These are phyloP conservation scores for Heliothis virescens DNA, from an alignment of 1,140 invertebrate species.

Conservation along the genomic window DNA sequence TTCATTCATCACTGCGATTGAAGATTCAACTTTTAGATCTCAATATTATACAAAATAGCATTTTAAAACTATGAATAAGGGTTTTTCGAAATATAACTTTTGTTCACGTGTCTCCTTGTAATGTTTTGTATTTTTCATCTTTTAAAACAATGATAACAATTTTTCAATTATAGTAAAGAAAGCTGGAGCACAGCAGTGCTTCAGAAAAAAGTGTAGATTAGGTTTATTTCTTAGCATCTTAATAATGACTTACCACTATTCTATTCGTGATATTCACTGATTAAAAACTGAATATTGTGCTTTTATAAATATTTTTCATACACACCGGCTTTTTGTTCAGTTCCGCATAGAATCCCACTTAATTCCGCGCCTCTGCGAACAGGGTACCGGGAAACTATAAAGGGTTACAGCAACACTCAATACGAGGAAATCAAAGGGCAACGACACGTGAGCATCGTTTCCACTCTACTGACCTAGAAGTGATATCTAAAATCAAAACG, in stretches of 20 bases:
- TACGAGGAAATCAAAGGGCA: background rate
- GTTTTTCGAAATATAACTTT: too few relatives aligned
- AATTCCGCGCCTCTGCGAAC: background rate
- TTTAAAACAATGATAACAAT: too few relatives aligned
- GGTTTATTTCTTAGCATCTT: too few relatives aligned
- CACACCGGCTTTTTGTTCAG: background rate
- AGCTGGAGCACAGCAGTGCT: too few relatives aligned
- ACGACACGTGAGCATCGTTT: conserved; percentile 31
- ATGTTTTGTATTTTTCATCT: too few relatives aligned
- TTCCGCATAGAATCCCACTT: background rate
- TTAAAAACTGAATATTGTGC: too few relatives aligned
- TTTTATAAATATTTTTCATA: background rate
- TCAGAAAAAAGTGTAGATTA: too few relatives aligned
- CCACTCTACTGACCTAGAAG: conserved; percentile 30
- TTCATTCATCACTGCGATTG: conserved; percentile 30
- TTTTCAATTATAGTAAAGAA: too few relatives aligned
- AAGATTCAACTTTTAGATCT: conserved; percentile 8
- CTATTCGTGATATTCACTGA: too few relatives aligned
- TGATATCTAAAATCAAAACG: conserved; percentile 42
- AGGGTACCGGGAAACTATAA: conserved; percentile 20
- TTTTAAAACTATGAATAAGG: too few relatives aligned
- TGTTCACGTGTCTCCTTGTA: too few relatives aligned
- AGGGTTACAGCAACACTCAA: conserved; percentile 19
- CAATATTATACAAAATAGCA: background rate
- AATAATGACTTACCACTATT: too few relatives aligned